These are phyloP conservation scores for Pseudorasbora parva DNA, from an alignment of 2,113 vertebrate species.

Conservation along the genomic window DNA sequence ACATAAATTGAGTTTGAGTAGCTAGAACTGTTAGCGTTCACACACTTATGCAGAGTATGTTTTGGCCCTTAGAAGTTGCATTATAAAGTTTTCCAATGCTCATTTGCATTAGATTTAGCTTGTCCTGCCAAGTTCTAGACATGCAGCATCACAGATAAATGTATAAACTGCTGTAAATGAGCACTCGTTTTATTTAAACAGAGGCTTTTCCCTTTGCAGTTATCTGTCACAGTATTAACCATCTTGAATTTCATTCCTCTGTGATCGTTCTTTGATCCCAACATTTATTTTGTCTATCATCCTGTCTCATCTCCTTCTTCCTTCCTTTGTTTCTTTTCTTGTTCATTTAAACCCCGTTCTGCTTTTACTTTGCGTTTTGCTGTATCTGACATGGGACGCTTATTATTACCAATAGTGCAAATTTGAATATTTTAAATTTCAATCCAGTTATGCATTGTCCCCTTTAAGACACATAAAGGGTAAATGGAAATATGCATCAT, in stretches of 20 bases:
- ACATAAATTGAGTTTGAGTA: neutral
- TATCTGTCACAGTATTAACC: neutral
- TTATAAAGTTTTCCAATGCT: neutral
- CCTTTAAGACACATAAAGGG: neutral
- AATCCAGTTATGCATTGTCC: neutral
- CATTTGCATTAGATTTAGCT: neutral
- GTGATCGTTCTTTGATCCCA: neutral
- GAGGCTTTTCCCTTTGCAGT: neutral
- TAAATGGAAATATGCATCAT: neutral
- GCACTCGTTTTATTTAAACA: too few relatives aligned
- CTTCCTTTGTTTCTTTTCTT: neutral
- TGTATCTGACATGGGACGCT: neutral
- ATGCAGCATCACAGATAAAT: neutral
- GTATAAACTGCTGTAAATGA: neutral
- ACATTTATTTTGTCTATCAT: neutral
- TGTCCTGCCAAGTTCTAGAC: neutral
- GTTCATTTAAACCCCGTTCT: neutral
- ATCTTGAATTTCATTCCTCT: slow-evolving; percentile 11
- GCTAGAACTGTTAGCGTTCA: neutral
- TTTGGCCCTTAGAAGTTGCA: neutral
- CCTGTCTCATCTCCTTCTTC: neutral
- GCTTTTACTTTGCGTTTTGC: neutral
- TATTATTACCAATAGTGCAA: neutral
- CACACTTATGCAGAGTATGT: neutral
- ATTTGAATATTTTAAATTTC: neutral